Evolutionary conservation across 2,797 vertebrate species (phyloP), one percentile per base, ranked within the genome.

Genomic region (Halcyon chelicuti): DNA sequence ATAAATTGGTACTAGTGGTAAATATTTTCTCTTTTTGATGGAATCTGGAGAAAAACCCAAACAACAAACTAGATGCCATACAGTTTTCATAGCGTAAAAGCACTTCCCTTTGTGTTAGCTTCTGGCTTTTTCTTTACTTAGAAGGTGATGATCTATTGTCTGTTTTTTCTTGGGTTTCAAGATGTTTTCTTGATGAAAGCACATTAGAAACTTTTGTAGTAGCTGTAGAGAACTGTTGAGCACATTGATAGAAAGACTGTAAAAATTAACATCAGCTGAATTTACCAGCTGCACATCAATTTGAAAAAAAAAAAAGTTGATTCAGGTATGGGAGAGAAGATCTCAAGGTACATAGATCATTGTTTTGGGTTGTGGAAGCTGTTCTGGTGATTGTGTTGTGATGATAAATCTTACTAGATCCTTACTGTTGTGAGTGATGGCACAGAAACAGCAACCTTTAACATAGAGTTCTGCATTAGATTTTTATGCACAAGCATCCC

Each of bases 161-260:
- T 82, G 47, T 12, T 93, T 91, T 91, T 68, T 72, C 31, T 80
- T 86, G 12, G n/a, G 19, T 58, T 77, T 90, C 81, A 91, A 73
- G 21, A 7, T 49, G 80, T 82, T 37, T 71, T 68, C 39, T 66
- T 73, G n/a, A 54, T 90, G 42, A 79, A 78, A 92, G 70, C 23
- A 3, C 72, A 20, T 86, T 47, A n/a, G 31, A 77, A 61, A 16
- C 17, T 92, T 84, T 3, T 3, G 3, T 75, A 81, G 42, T 68
- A 92, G 33, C 58, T 84, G 49, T 66, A 78, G 86, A 82, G 49
- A 84, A 18, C 75, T 8, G 5, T 28, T 76, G 61, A 77, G 21
- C 72, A 11, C 44, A 46, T 86, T 86, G 90, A 61, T 74, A 77
- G 20, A 42, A 73, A 77, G 71, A 73, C 63, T 67, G 26, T 49